These are phyloP conservation scores for Microcebus griseorufus DNA, from an alignment of 2,113 vertebrate genomes.

Conservation along the genomic window DNA sequence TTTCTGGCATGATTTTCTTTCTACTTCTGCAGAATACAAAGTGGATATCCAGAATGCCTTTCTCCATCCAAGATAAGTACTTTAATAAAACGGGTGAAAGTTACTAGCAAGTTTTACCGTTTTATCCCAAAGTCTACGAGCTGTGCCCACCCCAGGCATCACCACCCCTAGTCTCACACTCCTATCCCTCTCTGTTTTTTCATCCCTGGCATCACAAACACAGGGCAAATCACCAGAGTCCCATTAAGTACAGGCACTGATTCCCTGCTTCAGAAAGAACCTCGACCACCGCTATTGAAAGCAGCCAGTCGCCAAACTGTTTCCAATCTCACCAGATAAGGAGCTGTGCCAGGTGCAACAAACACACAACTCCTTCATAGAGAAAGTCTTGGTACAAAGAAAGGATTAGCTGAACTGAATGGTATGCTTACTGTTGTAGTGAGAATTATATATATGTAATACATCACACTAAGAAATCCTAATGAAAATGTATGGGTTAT, in stretches of 20 bases:
- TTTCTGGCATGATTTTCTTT: slow-evolving; percentile 55
- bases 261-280: background rate
- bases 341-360: background rate
- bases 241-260: background rate
- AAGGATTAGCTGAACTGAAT: background rate
- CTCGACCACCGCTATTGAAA: background rate
- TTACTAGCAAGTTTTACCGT: background rate
- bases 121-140: background rate
- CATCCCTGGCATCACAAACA: background rate
- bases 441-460: background rate
- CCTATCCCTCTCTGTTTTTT: background rate
- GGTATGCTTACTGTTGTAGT: background rate
- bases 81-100: slow-evolving; percentile 33
- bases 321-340: background rate
- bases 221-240: background rate
- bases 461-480: background rate
- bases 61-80: slow-evolving; percentile 45
- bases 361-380: background rate
- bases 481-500: background rate
- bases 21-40: slow-evolving; percentile 72
- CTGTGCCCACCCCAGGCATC: background rate
- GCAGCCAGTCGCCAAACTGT: background rate
- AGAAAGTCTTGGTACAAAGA: background rate
- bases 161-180: background rate
- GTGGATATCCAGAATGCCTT: slow-evolving; percentile 53